Percentiles rank a stretch among this genome's conserved stretches.
phyloP scores from a whole-genome alignment of 2,113 vertebrate genomes.

The Trachemys scripta region DNA sequence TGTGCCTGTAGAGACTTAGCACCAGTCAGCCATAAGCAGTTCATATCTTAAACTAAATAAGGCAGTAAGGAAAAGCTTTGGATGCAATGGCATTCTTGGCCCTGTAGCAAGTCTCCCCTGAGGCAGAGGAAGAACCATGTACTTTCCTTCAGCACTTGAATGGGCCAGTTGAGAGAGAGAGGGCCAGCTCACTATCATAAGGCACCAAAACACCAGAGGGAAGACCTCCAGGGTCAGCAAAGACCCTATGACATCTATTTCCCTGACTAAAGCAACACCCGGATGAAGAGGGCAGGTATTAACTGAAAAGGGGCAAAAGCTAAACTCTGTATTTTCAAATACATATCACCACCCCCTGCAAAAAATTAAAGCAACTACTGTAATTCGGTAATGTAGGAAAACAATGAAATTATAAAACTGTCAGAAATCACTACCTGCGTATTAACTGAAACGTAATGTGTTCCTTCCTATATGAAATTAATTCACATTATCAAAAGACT shows the following conservation, averaged over 20 bases:
- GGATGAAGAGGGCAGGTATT: background rate
- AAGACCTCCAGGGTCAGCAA: background rate
- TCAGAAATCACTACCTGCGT: background rate
- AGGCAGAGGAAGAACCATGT: background rate
- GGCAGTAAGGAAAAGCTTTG: background rate
- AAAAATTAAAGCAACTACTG: background rate
- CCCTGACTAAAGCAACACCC: background rate
- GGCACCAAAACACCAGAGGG: background rate
- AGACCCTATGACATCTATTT: background rate
- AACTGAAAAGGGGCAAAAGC: background rate
- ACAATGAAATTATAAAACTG: background rate
- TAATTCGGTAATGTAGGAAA: background rate
- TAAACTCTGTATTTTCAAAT: background rate
- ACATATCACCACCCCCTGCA: background rate
- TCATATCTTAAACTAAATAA: background rate
- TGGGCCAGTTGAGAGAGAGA: background rate
- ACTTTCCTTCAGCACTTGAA: background rate
- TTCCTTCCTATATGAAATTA: conserved; percentile 6
- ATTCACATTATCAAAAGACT: background rate
- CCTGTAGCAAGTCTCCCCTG: background rate
- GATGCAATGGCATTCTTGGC: background rate
- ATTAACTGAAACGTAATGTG: background rate
- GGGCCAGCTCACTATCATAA: background rate
- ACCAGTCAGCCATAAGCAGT: background rate
- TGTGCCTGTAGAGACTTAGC: background rate